phyloP scores from a whole-genome alignment of 2,797 vertebrate species.

The Leptodactylus fallax region DNA sequence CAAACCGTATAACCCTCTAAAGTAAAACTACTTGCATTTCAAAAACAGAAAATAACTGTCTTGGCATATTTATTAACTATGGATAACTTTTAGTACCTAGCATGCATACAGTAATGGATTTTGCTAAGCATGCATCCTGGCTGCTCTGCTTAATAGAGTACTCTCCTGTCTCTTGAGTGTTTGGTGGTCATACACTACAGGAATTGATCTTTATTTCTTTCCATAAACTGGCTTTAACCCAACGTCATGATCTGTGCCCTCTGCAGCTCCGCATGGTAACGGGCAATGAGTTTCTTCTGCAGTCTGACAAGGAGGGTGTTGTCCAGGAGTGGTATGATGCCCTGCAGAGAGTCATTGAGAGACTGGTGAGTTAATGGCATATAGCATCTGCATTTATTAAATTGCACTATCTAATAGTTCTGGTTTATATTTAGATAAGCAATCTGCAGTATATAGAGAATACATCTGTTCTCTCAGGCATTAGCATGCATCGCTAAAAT shows the following conservation, averaged over 20 bases:
- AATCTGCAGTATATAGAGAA: background rate
- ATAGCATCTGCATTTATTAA: background rate
- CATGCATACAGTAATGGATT: conserved; percentile 30
- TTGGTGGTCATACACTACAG: conserved; percentile 19
- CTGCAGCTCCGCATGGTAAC: conserved; percentile 87
- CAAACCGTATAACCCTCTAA: background rate
- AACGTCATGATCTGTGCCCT: conserved; percentile 41
- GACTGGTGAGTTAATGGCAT: conserved; percentile 80
- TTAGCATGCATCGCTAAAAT: background rate
- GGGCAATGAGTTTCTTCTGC: conserved; percentile 91
- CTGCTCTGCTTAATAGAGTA: conserved; percentile 17
- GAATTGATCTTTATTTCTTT: conserved; percentile 22
- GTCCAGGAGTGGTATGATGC: conserved; percentile 88
- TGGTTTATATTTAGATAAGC: background rate
- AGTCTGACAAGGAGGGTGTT: conserved; percentile 86
- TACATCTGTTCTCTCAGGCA: background rate
- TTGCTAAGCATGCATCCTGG: conserved; percentile 23
- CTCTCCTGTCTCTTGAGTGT: conserved; percentile 34
- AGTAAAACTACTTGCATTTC: background rate
- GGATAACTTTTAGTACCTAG: background rate
- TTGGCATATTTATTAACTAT: background rate
- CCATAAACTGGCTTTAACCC: conserved; percentile 23
- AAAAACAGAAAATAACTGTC: background rate
- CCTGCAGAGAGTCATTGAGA: conserved; percentile 84
- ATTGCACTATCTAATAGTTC: background rate